These are phyloP conservation scores for Chunga burmeisteri DNA, from an alignment of 2,113 vertebrate species.

Conservation along the genomic window DNA sequence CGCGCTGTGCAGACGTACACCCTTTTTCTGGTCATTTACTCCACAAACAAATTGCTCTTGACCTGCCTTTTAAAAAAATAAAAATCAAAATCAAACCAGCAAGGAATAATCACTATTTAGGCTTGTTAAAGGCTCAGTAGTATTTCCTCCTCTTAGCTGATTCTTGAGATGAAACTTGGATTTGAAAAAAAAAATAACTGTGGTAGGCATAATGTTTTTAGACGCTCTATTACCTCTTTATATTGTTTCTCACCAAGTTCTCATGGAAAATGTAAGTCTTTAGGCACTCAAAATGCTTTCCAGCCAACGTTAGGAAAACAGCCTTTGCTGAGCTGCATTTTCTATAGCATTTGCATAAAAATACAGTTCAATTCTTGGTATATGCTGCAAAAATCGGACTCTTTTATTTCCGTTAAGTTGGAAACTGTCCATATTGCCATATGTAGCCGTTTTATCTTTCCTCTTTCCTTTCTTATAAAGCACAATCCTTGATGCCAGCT, in stretches of 20 bases:
- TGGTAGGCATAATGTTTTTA: not conserved
- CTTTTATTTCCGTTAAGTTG: conserved; percentile 44
- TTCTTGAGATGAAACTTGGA: not conserved
- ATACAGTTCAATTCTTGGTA: not conserved
- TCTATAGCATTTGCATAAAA: conserved; percentile 54
- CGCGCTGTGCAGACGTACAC: not conserved
- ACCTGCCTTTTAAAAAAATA: not conserved
- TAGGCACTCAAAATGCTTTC: not conserved
- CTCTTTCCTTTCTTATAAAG: conserved; percentile 14
- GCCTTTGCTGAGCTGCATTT: conserved; percentile 51
- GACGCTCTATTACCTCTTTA: not conserved
- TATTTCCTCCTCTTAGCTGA: not conserved
- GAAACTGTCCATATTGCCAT: conserved; percentile 60
- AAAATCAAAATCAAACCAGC: not conserved
- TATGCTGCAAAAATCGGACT: conserved; percentile 29
- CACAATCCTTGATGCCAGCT: conserved; percentile 17
- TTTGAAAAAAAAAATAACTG: not conserved
- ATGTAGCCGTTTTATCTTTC: conserved; percentile 47
- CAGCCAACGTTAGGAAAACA: not conserved
- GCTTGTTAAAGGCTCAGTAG: not conserved
- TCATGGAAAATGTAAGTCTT: conserved; percentile 12
- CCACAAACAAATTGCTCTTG: not conserved
- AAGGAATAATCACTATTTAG: not conserved
- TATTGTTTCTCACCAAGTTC: not conserved
- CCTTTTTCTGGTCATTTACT: not conserved